A percentile compares a stretch with the other conserved stretches of the same genome.
phyloP scores from a whole-genome alignment of 1,140 invertebrate genomes.

The Tenebrio molitor region DNA sequence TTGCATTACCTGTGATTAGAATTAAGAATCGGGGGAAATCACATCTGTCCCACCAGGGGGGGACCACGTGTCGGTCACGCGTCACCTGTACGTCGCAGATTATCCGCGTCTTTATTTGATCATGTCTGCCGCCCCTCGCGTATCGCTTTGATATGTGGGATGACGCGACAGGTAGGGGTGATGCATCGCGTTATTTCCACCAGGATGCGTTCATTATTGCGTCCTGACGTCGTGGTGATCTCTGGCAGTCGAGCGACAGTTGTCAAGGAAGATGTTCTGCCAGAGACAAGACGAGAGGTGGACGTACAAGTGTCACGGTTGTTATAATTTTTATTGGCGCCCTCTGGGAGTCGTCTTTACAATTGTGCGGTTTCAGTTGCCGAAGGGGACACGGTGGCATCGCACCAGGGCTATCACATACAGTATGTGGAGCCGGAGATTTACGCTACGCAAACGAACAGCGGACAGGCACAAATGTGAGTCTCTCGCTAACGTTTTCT shows the following conservation, averaged over 20 bases:
- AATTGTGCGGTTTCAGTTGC: slow-evolving; percentile 64
- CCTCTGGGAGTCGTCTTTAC: background rate
- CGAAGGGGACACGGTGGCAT: slow-evolving; percentile 67
- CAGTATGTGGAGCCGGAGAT: slow-evolving; percentile 79
- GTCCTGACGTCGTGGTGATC: background rate
- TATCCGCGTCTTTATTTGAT: slow-evolving; percentile 56
- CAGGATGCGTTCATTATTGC: slow-evolving; percentile 9
- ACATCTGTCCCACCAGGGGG: slow-evolving; percentile 25
- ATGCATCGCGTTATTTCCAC: slow-evolving; percentile 33
- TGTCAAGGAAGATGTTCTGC: slow-evolving; percentile 4
- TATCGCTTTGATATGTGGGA: slow-evolving; percentile 10
- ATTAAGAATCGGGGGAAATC: background rate
- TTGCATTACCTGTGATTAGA: background rate
- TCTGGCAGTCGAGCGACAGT: background rate
- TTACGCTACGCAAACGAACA: slow-evolving; percentile 67
- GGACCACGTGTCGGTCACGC: slow-evolving; percentile 55
- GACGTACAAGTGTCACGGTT: slow-evolving; percentile 1
- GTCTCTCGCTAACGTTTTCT: slow-evolving; percentile 54
- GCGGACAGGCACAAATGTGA: slow-evolving; percentile 77
- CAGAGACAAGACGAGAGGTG: background rate
- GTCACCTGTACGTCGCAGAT: slow-evolving; percentile 58
- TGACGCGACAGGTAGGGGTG: slow-evolving; percentile 34
- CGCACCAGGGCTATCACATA: slow-evolving; percentile 74
- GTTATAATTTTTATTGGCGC: background rate
- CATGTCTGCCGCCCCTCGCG: background rate